phyloP scores from a whole-genome alignment of 2,888 invertebrate species.

The Euplagia quadripunctaria region DNA sequence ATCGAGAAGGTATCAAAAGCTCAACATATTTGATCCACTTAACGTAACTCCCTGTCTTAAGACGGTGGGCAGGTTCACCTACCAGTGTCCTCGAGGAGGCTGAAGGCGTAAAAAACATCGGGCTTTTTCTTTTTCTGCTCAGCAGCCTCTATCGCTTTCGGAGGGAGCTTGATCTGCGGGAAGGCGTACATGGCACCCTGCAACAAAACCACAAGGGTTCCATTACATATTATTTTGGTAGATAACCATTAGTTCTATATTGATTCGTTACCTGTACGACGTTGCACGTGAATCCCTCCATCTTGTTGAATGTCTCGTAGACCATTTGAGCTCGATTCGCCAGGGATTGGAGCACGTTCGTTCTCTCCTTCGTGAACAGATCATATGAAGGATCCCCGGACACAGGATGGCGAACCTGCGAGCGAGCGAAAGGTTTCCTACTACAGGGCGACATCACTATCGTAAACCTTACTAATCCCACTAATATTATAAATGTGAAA shows the following conservation, averaged over 20 bases:
- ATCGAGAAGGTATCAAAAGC: background rate
- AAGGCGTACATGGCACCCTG: slow-evolving; percentile 99
- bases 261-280: slow-evolving; percentile 84
- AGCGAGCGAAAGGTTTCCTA: background rate
- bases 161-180: slow-evolving; percentile 94
- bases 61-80: slow-evolving; percentile 19
- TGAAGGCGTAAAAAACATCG: slow-evolving; percentile 97
- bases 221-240: background rate
- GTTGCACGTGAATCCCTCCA: slow-evolving; percentile 96
- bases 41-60: background rate
- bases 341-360: slow-evolving; percentile 91
- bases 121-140: slow-evolving; percentile 91
- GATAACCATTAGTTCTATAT: background rate
- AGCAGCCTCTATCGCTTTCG: slow-evolving; percentile 94
- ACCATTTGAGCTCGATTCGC: slow-evolving; percentile 93
- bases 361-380: slow-evolving; percentile 91
- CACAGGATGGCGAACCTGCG: slow-evolving; percentile 91
- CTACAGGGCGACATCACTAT: background rate
- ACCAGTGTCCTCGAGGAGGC: slow-evolving; percentile 95
- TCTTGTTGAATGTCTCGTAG: slow-evolving; percentile 95
- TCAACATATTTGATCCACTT: background rate
- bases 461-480: too few species aligned
- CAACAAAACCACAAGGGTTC: background rate
- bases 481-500: too few species aligned
- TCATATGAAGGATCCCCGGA: slow-evolving; percentile 96